phyloP scores from a whole-genome alignment of 2,797 vertebrate genomes.

The Epinephelus awoara region DNA sequence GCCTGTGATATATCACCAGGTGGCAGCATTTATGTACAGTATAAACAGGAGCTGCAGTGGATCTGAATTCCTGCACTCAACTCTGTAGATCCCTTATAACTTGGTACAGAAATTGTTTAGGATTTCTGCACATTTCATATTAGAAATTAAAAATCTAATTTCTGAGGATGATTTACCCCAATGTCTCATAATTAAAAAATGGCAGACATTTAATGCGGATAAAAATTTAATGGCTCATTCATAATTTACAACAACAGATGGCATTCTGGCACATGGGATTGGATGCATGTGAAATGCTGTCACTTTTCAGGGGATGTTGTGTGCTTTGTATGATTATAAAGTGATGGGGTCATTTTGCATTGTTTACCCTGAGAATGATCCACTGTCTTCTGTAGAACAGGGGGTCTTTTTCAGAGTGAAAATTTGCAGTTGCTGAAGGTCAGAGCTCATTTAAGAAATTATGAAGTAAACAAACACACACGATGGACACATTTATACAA shows the following conservation, averaged over 20 bases:
- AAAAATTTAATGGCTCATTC: constrained; percentile 90
- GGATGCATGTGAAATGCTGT: constrained; percentile 67
- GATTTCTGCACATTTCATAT: constrained; percentile 43
- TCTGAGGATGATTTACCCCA: constrained; percentile 75
- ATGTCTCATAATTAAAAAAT: constrained; percentile 90
- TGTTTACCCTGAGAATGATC: constrained; percentile 62
- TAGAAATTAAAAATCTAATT: constrained; percentile 75
- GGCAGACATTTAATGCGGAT: constrained; percentile 89
- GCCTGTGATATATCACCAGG: constrained; percentile 80
- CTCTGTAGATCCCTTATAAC: constrained; percentile 5
- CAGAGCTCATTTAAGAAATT: constrained; percentile 18
- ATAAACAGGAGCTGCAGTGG: constrained; percentile 50
- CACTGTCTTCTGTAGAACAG: constrained; percentile 25
- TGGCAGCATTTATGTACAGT: constrained; percentile 86
- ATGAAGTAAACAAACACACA: neutral
- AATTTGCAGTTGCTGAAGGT: constrained; percentile 42
- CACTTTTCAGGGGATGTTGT: constrained; percentile 62
- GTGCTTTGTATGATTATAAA: constrained; percentile 73
- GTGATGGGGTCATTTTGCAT: constrained; percentile 67
- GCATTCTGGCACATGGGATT: constrained; percentile 76
- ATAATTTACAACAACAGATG: constrained; percentile 93
- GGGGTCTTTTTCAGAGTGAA: constrained; percentile 9
- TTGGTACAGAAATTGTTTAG: constrained; percentile 16
- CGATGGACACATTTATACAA: constrained; percentile 14
- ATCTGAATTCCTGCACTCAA: constrained; percentile 59